Base-by-base conservation (phyloP, 2,888 invertebrate species). In the Eustalomyia histrio region DNA sequence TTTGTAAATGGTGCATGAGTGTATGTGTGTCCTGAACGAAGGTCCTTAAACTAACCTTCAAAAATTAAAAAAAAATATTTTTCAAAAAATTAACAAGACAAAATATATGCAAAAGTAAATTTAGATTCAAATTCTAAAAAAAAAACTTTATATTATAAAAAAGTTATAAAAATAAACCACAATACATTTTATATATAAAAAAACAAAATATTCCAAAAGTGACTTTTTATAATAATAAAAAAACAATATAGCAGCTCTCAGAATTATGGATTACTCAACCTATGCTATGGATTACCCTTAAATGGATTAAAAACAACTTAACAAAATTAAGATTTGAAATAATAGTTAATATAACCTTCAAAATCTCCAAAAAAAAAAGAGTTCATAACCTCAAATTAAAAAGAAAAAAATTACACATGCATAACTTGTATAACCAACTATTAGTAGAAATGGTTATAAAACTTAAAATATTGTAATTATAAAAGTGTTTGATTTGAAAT, bases 41-140 rank as follows among this genome's bases (percentile, higher is more conserved):
- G 82, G 82, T 83, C 83, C 84, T 84, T 58, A 71, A 79, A 65
- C 63, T 64, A 79, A 71, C 76, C 69, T 76, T 80, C 67, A 80
- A 65, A 50, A 71, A 12, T n/a, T 43, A 33, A 65, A 57, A 7
- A 50, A 2, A 33, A 63, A 17, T 67, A 55, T 55, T 55, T 12
- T 24, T 17, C 14, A 24, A 6, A 39, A 39, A 33, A 21, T n/a
- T n/a, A n/a, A 39, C 10, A 39, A 12, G 12, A 39, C 3, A 39
- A 39, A 39, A 39, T 5, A 39, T 39, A 12, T 39, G 9, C 1
- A 39, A 39, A 52, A 35, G 29, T 8, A 52, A n/a, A 63, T 35
- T 2, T n/a, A n/a, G n/a, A 21, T 8, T 6, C 8, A 65, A 35
- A 35, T 50, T 21, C 24, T 24, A 16, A 64, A 55, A 63, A 2